These are phyloP conservation scores for Ptychadena robeensis DNA, from an alignment of 2,797 vertebrate genomes.

Conservation along the genomic window DNA sequence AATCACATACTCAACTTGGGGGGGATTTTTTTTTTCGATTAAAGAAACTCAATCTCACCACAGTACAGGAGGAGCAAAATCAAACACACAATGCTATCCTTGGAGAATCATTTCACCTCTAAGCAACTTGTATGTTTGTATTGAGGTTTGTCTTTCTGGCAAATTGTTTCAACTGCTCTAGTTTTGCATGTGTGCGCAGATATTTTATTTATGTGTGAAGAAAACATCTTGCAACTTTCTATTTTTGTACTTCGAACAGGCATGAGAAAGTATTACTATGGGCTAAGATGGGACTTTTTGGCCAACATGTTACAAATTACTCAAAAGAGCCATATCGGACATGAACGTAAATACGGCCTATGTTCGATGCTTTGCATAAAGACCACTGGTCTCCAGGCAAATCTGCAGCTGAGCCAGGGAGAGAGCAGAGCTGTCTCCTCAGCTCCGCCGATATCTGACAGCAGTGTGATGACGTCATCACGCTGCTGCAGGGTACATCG, in stretches of 20 bases:
- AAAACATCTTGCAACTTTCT: not conserved
- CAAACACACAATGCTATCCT: not conserved
- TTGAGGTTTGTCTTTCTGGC: slow-evolving; percentile 20
- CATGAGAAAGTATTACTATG: not conserved
- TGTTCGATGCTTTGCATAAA: no score
- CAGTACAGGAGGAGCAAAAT: not conserved
- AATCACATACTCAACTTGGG: no score
- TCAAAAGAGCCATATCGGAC: no score
- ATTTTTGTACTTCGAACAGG: not conserved
- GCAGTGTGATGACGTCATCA: no score
- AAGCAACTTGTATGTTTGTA: slow-evolving; percentile 24
- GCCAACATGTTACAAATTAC: no score
- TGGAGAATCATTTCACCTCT: not conserved
- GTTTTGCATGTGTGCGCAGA: slow-evolving; percentile 23
- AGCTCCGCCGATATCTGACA: no score
- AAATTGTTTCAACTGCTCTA: slow-evolving; percentile 17
- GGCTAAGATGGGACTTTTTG: not conserved
- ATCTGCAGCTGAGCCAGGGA: no score
- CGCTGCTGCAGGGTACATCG: no score
- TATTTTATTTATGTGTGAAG: slow-evolving; percentile 26
- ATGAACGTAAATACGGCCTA: no score
- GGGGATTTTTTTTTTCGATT: no score
- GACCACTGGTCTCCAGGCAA: no score
- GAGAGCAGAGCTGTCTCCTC: no score
- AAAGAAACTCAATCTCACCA: not conserved